Percentiles rank a stretch among this genome's conserved stretches.
Conservation (phyloP, 2,888 invertebrate genomes). For the Nomada flava region DNA sequence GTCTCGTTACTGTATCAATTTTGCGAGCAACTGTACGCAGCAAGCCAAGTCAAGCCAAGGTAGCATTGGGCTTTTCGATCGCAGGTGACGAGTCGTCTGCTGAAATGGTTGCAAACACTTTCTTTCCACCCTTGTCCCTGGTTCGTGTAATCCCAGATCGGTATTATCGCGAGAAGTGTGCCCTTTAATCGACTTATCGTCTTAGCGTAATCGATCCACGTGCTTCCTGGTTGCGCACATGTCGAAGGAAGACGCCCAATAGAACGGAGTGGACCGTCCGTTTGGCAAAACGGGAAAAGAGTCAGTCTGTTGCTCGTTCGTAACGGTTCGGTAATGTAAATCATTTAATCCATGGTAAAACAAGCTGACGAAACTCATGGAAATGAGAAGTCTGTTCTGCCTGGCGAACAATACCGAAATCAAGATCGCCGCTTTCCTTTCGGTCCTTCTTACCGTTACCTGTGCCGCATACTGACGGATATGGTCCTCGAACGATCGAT, state of each 20-base stretch:
- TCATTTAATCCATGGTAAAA: slow-evolving; percentile 70
- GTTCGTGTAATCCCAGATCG: slow-evolving; percentile 37
- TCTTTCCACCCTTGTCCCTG: slow-evolving; percentile 33
- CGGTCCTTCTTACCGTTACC: neutral
- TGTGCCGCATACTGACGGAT: neutral
- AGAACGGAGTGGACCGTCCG: neutral
- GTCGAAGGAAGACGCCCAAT: slow-evolving; percentile 1
- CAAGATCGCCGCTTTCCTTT: slow-evolving; percentile 19
- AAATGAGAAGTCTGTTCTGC: slow-evolving; percentile 62
- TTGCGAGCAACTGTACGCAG: neutral
- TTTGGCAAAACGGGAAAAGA: slow-evolving; percentile 1
- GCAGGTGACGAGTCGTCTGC: neutral
- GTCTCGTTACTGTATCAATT: neutral
- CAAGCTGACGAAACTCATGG: slow-evolving; percentile 72
- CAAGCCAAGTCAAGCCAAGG: too few species aligned
- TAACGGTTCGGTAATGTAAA: slow-evolving; percentile 61
- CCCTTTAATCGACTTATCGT: slow-evolving; percentile 62
- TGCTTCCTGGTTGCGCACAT: slow-evolving; percentile 29
- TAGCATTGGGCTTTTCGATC: neutral
- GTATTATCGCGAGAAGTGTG: slow-evolving; percentile 31
- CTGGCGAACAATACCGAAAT: slow-evolving; percentile 62
- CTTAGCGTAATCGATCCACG: slow-evolving; percentile 59
- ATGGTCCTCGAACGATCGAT: neutral
- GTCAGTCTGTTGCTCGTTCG: neutral
- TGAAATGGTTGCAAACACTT: slow-evolving; percentile 10